These are phyloP conservation scores for Pachyuromys duprasi DNA, from an alignment of 2,797 vertebrate species.

Conservation along the genomic window DNA sequence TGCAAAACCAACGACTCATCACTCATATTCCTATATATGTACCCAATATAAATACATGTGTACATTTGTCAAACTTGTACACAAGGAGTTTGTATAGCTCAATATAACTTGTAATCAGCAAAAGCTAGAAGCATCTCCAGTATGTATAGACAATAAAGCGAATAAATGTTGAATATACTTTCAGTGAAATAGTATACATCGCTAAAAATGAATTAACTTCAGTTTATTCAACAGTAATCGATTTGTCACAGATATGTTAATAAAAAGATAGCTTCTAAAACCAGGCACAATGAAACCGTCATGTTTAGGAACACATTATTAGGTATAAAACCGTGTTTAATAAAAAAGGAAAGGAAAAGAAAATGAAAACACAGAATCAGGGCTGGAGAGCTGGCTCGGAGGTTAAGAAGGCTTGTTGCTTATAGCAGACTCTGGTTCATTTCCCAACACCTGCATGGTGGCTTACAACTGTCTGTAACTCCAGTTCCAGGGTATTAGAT, in stretches of 20 bases:
- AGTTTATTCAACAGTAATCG: background rate
- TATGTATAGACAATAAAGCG: background rate
- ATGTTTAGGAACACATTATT: background rate
- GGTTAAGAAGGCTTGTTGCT: background rate
- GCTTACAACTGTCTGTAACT: background rate
- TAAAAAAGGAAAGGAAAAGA: background rate
- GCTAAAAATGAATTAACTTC: conserved; percentile 12
- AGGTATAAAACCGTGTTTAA: background rate
- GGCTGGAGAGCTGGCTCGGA: background rate
- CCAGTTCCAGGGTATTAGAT: background rate
- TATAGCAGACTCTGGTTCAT: background rate
- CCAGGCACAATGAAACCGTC: background rate
- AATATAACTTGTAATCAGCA: background rate
- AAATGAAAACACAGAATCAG: background rate
- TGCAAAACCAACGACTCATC: background rate
- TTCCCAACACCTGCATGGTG: background rate
- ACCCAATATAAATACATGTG: background rate
- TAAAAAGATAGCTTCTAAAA: conserved; percentile 28
- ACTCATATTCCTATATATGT: background rate
- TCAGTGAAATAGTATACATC: background rate
- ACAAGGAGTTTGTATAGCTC: background rate
- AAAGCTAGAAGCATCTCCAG: conserved; percentile 22
- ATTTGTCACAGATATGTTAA: background rate
- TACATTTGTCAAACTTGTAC: background rate
- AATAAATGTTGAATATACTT: background rate